Percentiles rank a stretch among this genome's conserved stretches.
phyloP scores from a whole-genome alignment of 1,140 invertebrate genomes.

The Gonatopus flavifemur region DNA sequence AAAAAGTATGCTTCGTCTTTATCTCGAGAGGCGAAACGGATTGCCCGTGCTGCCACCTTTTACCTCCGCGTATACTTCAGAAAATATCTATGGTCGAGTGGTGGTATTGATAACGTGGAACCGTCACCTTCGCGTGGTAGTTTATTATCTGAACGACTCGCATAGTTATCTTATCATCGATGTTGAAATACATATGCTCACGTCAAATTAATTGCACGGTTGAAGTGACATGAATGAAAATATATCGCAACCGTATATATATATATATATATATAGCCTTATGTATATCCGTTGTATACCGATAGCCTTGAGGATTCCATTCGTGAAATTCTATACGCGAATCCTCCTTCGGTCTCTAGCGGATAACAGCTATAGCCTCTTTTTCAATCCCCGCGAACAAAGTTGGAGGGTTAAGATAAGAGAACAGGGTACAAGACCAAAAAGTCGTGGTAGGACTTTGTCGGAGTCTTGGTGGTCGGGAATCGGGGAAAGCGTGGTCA shows the following conservation, averaged over 20 bases:
- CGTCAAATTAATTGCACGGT: too few relatives aligned
- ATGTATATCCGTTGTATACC: too few relatives aligned
- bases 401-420: neutral
- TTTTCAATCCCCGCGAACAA: conserved; percentile 31
- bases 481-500: too few relatives aligned
- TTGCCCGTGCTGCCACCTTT: conserved; percentile 31
- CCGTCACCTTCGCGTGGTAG: too few relatives aligned
- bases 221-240: too few relatives aligned
- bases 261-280: too few relatives aligned
- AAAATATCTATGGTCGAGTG: conserved; percentile 11
- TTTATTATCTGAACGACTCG: too few relatives aligned
- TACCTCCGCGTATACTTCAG: conserved; percentile 29
- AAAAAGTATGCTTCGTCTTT: conserved; percentile 29
- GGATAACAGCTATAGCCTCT: conserved; percentile 30
- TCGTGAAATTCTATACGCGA: conserved; percentile 4
- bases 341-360: conserved; percentile 25
- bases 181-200: too few relatives aligned
- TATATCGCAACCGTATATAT: too few relatives aligned
- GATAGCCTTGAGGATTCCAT: too few relatives aligned
- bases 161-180: too few relatives aligned
- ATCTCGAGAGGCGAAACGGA: conserved; percentile 23
- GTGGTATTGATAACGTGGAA: conserved; percentile 20
- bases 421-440: too few relatives aligned
- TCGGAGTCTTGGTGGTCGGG: conserved; percentile 10
- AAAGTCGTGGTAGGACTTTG: neutral